phyloP scores from a whole-genome alignment of 1,140 invertebrate genomes.

The Periplaneta americana region DNA sequence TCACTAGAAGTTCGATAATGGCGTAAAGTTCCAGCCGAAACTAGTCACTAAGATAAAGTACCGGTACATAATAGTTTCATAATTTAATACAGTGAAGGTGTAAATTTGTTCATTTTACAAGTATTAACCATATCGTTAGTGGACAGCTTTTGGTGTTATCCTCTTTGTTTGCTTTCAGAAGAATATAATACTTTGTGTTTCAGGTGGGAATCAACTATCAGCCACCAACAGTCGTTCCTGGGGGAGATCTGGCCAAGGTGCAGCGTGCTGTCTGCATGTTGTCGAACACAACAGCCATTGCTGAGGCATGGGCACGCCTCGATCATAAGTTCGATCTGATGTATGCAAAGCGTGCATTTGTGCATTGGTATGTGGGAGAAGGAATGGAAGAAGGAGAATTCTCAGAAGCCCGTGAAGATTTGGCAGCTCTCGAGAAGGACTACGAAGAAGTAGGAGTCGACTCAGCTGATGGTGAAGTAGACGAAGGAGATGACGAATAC shows the following conservation, averaged over 20 bases:
- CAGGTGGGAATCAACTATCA: conserved; percentile 77
- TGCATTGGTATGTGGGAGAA: conserved; percentile 58
- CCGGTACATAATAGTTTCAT: too few species aligned
- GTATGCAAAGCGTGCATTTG: conserved; percentile 65
- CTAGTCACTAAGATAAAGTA: too few species aligned
- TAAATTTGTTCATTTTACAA: too few species aligned
- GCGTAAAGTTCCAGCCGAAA: too few species aligned
- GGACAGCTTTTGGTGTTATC: too few species aligned
- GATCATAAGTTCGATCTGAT: conserved; percentile 80
- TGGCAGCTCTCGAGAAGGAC: conserved; percentile 58
- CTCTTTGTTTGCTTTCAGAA: too few species aligned
- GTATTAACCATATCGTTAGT: too few species aligned
- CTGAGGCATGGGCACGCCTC: conserved; percentile 69
- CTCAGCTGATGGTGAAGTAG: conserved; percentile 47
- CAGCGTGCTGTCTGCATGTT: conserved; percentile 71
- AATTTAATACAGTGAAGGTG: too few species aligned
- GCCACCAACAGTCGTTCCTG: conserved; percentile 76
- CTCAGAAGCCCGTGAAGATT: conserved; percentile 57
- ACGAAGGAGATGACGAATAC: conserved; percentile 43
- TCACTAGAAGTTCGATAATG: too few species aligned
- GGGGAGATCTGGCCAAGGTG: conserved; percentile 70
- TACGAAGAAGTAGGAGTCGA: conserved; percentile 63
- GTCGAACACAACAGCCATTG: conserved; percentile 76
- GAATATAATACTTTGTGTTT: too few species aligned
- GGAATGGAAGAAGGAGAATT: conserved; percentile 63